Base-by-base conservation (phyloP, 2,888 invertebrate species). In the Cryptocephalus primarius region DNA sequence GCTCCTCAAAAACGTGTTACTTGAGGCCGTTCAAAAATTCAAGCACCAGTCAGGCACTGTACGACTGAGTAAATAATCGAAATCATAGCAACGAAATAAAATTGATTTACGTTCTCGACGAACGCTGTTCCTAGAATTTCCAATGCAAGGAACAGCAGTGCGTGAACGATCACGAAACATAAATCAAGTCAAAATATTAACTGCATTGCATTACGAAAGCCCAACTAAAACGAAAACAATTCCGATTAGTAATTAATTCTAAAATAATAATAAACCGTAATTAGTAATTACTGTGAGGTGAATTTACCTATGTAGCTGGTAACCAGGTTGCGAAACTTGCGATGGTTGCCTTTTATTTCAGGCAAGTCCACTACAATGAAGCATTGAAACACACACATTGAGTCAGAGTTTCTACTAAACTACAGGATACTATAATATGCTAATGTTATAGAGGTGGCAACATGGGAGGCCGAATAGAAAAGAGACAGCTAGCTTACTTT, bases 311-410 rank as follows among this genome's bases (percentile, higher is more conserved):
- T 91, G 75, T 93, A 94, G 79, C 93, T 93, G 81, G 93, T 91
- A 79, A 96, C 96, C 81, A 96, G 85, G 75, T 93, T 95, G 80
- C 96, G 87, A 88, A 97, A 97, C 84, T 95, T 95, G 83, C 91
- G 89, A 80, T 94, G 93, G 76, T 92, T 92, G 75, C 93, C 94
- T 79, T 92, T 93, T 78, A 93, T 89, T 83, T 92, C 93, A 75
- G 93, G 93, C 76, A 92, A 87, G 84, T 95, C 94, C 90, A 94
- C 95, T 95, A 71, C 72, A 67, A 13, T 64, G 68, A 70, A 71
- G 70, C 71, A 66, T 68, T 70, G 63, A 57, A 61, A 69, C 65
- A 70, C 66, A 70, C 64, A 66, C 61, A 61, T 54, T 55, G 36
- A 47, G 47, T 55, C 55, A 57, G 53, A 53, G 52, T 53, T 50